Percentiles rank a stretch among this genome's conserved stretches.
These are phyloP conservation scores for Gymnopithys bicolor DNA, from an alignment of 2,797 vertebrate genomes.

Conservation along the genomic window DNA sequence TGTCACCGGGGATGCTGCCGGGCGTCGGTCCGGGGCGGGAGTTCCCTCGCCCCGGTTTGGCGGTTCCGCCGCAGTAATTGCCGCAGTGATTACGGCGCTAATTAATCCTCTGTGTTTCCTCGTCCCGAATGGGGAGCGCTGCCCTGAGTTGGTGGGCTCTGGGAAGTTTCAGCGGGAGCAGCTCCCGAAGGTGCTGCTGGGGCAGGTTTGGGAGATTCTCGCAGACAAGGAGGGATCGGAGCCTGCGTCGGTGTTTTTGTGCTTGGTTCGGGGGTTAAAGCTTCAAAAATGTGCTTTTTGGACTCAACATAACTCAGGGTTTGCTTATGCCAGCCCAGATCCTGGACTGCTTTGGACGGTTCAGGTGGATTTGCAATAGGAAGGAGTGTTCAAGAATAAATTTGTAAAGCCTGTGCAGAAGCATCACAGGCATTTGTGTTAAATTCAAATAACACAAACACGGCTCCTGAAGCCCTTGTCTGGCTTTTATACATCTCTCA, in stretches of 20 bases:
- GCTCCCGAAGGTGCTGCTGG: not conserved
- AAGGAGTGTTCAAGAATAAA: not conserved
- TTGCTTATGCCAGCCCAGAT: not conserved
- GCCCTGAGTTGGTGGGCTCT: not conserved
- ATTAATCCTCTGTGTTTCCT: accelerated
- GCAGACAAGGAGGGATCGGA: accelerated
- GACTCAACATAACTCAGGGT: not conserved
- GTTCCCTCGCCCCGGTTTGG: not conserved
- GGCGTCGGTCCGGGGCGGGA: not conserved
- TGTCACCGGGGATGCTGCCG: not conserved
- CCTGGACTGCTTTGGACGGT: not conserved
- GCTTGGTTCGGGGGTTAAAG: not conserved
- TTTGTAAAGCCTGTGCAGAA: not conserved
- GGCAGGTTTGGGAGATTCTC: accelerated
- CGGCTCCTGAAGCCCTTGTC: not conserved
- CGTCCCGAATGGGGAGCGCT: accelerated
- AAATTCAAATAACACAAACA: not conserved
- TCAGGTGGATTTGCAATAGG: not conserved
- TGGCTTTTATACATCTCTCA: not conserved
- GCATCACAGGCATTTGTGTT: accelerated
- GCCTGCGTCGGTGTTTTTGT: accelerated
- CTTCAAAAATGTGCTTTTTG: not conserved
- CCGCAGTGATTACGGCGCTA: accelerated
- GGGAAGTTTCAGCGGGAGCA: not conserved
- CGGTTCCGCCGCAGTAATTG: not conserved